Evolutionary conservation across 2,113 vertebrate genomes (phyloP), one percentile per base, ranked within the genome.

Genomic region (Aythya baeri): DNA sequence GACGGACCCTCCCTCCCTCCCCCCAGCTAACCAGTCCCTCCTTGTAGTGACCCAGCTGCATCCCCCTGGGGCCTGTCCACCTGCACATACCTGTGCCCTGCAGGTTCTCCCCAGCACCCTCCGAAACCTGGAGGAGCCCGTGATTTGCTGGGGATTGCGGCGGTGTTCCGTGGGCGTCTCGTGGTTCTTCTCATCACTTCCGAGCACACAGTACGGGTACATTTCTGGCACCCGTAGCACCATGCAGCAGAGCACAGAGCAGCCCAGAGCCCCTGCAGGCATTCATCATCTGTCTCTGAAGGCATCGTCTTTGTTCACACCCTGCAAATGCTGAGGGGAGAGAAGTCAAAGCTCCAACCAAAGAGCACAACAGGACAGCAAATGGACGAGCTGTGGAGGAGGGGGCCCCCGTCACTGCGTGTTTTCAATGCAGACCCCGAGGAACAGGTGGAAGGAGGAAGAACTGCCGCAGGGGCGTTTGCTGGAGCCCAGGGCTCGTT

Each of bases 61-160:
- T 22, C 57, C 27, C 29, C 34, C 27, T 8, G 34, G 17, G 29
- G 44, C 55, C 66, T 17, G 4, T 21, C 44, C 46, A 34, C 17
- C 46, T 58, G 36, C 3, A 0, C 6, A 12, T 11, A 23, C 46
- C 6, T 8, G 0, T 7, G 17, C 27, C 6, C 5, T 11, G 36
- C 34, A 25, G 15, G 34, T 36, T 15, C 31, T 63, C 32, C 58
- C 32, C 68, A 63, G 9, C 20, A 3, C 67, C 31, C 18, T 6
- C 36, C 23, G 20, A 18, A 34, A 31, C 32, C 54, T 15, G 31
- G 11, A 54, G 31, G n/a, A 9, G 4, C 41, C 43, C 34, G 5
- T 50, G 59, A 13, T 26, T 46, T 6, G 13, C 71, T 1, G 6
- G 41, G 50, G 7, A 11, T 2, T 38, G 41, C 5, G 36, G 22